phyloP scores from a whole-genome alignment of 2,113 vertebrate genomes.

The Chroicocephalus ridibundus region DNA sequence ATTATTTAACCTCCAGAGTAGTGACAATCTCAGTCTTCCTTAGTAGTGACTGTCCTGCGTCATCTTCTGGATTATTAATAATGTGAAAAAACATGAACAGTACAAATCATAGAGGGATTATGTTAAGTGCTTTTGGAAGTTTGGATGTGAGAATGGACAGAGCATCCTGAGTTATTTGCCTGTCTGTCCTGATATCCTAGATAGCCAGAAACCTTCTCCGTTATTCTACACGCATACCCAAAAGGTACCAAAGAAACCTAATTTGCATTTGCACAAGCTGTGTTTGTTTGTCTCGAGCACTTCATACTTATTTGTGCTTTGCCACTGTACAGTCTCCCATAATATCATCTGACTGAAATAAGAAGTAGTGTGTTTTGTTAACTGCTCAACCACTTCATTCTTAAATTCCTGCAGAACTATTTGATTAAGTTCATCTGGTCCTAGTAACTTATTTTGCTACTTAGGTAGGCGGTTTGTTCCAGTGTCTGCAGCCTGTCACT shows the following conservation, averaged over 20 bases:
- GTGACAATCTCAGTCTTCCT: background rate
- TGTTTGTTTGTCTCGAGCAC: background rate
- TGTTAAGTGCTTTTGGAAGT: background rate
- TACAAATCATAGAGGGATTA: background rate
- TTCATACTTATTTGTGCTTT: background rate
- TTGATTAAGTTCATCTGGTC: slow-evolving; percentile 34
- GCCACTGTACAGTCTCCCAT: background rate
- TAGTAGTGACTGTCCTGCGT: background rate
- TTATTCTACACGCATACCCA: background rate
- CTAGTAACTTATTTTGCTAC: background rate
- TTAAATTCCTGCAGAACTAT: slow-evolving; percentile 3
- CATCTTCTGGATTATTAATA: background rate
- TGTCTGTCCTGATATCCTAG: background rate
- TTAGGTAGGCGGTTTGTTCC: background rate
- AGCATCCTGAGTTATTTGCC: background rate
- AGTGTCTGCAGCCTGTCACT: background rate
- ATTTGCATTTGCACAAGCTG: fast-evolving
- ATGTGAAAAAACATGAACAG: background rate
- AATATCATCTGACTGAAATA: background rate
- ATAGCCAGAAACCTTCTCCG: background rate
- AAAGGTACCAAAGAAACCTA: background rate
- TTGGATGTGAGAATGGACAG: background rate
- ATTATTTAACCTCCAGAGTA: background rate
- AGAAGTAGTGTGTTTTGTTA: background rate
- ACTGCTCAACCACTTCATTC: background rate